Conservation (phyloP, 2,888 invertebrate species). For the Pantelozetes paolii region DNA sequence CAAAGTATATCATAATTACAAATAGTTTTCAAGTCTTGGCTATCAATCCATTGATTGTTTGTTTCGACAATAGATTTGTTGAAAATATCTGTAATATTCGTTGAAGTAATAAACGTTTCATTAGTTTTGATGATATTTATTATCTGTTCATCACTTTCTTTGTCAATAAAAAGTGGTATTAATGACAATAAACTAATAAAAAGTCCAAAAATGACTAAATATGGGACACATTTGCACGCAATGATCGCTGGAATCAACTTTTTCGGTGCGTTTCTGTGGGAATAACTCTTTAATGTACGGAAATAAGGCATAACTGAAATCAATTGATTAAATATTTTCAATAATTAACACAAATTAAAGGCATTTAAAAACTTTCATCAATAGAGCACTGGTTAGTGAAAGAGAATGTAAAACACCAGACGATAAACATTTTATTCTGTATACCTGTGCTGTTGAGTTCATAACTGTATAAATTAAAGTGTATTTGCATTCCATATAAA, state of each 20-base stretch:
- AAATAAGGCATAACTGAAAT: conserved; percentile 20
- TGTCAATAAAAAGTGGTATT: background rate
- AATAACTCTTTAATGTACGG: conserved; percentile 12
- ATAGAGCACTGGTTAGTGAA: background rate
- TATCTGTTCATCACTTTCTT: background rate
- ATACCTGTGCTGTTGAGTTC: too few relatives aligned
- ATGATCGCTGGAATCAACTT: conserved; percentile 24
- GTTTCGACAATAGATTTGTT: too few relatives aligned
- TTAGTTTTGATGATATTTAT: background rate
- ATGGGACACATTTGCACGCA: conserved; percentile 18
- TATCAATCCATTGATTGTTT: background rate
- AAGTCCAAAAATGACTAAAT: background rate
- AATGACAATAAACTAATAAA: conserved; percentile 10
- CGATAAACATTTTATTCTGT: background rate
- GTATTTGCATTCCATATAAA: background rate
- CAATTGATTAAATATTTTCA: too few relatives aligned
- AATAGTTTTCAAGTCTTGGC: background rate
- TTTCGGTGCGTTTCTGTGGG: conserved; percentile 6
- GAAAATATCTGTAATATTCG: too few relatives aligned
- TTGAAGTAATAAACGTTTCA: background rate
- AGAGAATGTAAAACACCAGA: background rate
- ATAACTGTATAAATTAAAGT: background rate
- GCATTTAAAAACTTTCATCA: background rate
- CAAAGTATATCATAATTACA: background rate
- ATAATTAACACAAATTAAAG: background rate